Percentiles rank a stretch among this genome's conserved stretches.
These are phyloP conservation scores for Sebastes iracundus DNA, from an alignment of 2,797 vertebrate species.

Conservation along the genomic window DNA sequence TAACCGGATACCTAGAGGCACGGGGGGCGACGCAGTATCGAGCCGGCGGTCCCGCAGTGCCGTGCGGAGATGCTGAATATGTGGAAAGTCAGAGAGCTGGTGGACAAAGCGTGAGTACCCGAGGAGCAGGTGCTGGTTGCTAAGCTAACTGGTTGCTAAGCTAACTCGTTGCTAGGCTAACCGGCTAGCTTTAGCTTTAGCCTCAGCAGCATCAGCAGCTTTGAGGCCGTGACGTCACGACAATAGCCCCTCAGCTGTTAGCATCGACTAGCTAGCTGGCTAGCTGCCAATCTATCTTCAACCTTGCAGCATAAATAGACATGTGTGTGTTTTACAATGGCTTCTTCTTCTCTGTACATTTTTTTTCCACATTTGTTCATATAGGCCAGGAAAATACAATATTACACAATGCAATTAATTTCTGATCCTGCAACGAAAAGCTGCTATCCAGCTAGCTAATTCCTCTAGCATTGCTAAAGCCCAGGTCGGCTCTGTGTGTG, in stretches of 20 bases:
- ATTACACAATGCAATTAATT: neutral
- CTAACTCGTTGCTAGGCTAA: conserved; percentile 37
- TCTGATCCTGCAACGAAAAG: neutral
- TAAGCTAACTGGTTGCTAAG: neutral
- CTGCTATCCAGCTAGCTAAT: conserved; percentile 52
- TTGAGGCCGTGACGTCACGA: conserved; percentile 79
- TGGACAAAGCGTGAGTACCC: conserved; percentile 98
- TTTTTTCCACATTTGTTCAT: accelerated
- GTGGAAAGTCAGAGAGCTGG: conserved; percentile 98
- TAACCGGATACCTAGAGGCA: conserved; percentile 63
- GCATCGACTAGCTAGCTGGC: conserved; percentile 64
- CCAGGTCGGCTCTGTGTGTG: conserved; percentile 28
- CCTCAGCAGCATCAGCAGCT: conserved; percentile 60
- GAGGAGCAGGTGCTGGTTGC: conserved; percentile 35
- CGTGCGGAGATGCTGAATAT: conserved; percentile 90
- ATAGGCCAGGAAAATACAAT: accelerated
- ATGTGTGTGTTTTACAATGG: neutral
- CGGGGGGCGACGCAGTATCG: conserved; percentile 70
- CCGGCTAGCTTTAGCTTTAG: conserved; percentile 37
- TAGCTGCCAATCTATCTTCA: conserved; percentile 47
- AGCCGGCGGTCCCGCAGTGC: conserved; percentile 77
- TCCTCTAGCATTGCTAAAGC: conserved; percentile 53
- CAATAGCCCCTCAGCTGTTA: conserved; percentile 67
- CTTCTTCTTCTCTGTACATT: accelerated
- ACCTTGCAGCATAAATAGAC: neutral